These are phyloP conservation scores for Malaclemys terrapin DNA, from an alignment of 2,113 vertebrate genomes.

Conservation along the genomic window DNA sequence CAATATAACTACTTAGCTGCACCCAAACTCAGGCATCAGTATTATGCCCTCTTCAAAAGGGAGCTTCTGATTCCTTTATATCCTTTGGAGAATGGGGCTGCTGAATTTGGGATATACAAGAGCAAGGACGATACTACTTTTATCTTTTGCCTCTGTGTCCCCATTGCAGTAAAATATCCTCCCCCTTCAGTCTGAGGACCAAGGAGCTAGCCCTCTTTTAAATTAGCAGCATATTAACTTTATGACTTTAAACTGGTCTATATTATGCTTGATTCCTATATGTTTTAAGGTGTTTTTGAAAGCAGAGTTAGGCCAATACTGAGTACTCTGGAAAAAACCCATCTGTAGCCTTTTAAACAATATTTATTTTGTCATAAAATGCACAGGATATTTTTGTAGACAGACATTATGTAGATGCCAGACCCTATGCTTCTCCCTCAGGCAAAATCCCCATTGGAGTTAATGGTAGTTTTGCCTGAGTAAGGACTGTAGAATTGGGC, in stretches of 20 bases:
- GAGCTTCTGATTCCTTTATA: not conserved
- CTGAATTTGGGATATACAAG: not conserved
- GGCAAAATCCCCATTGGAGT: not conserved
- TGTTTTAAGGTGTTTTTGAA: not conserved
- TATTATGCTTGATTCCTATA: not conserved
- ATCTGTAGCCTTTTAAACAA: not conserved
- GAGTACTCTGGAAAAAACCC: not conserved
- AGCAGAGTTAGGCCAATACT: not conserved
- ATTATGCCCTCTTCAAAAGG: not conserved
- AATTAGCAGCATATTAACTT: not conserved
- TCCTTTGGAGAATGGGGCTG: not conserved
- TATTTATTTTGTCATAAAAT: not conserved
- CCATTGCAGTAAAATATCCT: not conserved
- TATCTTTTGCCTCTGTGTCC: not conserved
- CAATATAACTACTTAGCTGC: not conserved
- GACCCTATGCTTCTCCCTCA: not conserved
- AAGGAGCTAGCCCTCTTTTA: not conserved
- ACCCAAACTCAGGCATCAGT: not conserved
- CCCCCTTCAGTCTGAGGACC: not conserved
- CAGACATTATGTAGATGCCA: not conserved
- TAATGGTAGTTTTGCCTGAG: not conserved
- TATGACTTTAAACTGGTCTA: not conserved
- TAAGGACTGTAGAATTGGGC: not conserved
- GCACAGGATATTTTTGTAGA: not conserved
- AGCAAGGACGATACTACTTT: not conserved